Evolutionary conservation across 2,888 invertebrate species (phyloP).

Genomic region (Melipona bicolor): DNA sequence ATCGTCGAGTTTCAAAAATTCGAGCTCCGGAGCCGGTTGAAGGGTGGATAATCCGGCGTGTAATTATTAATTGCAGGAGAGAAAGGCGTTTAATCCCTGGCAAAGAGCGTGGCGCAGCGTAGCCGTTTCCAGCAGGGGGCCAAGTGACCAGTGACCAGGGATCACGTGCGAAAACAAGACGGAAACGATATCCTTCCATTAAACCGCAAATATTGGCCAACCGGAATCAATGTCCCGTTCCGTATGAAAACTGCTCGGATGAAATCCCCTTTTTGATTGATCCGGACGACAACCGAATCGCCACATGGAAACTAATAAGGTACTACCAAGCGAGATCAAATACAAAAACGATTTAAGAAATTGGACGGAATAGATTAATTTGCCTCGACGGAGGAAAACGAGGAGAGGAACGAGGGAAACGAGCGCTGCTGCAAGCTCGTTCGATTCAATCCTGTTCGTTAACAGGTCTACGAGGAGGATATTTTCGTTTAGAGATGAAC

Average conservation of each 20-base stretch:
- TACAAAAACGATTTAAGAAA: background rate
- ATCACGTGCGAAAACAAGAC: constrained; percentile 28
- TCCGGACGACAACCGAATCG: background rate
- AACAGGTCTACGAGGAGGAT: background rate
- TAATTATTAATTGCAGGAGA: constrained; percentile 28
- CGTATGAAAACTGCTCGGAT: constrained; percentile 16
- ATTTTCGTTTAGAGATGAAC: background rate
- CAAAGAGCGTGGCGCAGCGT: background rate
- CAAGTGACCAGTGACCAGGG: background rate
- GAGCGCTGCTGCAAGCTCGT: background rate
- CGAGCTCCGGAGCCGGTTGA: background rate
- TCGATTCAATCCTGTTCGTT: constrained; percentile 8
- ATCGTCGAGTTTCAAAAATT: background rate
- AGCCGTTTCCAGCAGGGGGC: background rate
- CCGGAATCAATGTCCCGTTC: constrained; percentile 41
- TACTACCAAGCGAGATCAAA: background rate
- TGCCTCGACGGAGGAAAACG: background rate
- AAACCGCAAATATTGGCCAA: constrained; percentile 57
- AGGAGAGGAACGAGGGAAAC: background rate
- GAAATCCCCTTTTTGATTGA: constrained; percentile 27
- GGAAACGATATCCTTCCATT: constrained; percentile 22
- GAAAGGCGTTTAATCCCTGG: constrained; percentile 16
- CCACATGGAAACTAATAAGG: background rate
- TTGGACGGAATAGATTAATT: background rate
- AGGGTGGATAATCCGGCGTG: constrained; percentile 2